Evolutionary conservation across 2,113 vertebrate species (phyloP), one percentile per base, ranked within the genome.

Genomic region (Pterocles orientalis): DNA sequence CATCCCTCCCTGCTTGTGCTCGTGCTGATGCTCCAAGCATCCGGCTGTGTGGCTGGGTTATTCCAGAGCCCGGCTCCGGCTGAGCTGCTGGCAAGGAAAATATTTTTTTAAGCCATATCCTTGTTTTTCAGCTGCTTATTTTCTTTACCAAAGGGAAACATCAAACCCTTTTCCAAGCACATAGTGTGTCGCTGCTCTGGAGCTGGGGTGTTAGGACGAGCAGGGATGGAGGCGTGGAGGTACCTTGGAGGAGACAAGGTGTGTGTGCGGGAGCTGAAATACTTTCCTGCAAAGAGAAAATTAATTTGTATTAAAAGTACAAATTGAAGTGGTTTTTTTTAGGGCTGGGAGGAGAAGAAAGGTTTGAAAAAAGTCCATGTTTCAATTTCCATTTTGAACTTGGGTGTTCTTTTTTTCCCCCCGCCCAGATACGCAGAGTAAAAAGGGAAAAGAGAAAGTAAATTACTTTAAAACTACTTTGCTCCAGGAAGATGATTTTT

Each of bases 401-500:
- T 78, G 0, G 5, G 2, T 14, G 39, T 5, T 50, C 1, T n/a
- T 72, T 23, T 53, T n/a, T 7, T 7, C 9, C 36, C 36, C 8
- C 6, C 1, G 0, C 70, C 25, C 2, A 1, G 31, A 36, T 86
- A 92, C 69, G 39, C 50, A 4, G 79, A 41, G 26, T 12, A 50
- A 77, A 77, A 69, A 54, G 8, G n/a, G 21, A 20, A 94, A 83
- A 61, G 4, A 8, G 41, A 56, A 93, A 94, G 41, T 14, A 69
- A 94, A 88, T 3, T 0, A 9, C 15, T 92, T 65, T 28, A 53
- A 69, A 88, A 97, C 57, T 31, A 2, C 60, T 90, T 94, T 94
- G 90, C 80, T 93, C n/a, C 47, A 1, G 81, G 91, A 54, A 82
- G 80, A 88, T 88, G 80, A 85, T 69, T 93, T 95, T 41, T 54